Evolutionary conservation across 2,888 invertebrate species (phyloP).

Genomic region (Tricholauxania praeusta): DNA sequence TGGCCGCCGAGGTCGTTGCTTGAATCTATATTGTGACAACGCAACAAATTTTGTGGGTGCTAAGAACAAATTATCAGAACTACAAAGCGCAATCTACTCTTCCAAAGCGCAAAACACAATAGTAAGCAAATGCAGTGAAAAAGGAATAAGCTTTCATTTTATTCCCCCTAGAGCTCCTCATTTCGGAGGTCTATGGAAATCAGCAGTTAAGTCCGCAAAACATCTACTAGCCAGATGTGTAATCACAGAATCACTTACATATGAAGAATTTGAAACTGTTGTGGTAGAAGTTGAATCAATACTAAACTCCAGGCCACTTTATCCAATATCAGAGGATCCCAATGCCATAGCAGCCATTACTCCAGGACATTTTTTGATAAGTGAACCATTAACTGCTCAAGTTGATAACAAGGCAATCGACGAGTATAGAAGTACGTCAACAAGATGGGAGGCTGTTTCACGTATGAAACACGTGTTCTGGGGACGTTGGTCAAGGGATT

Average conservation of each 20-base stretch:
- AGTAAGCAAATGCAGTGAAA: background rate
- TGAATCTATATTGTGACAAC: too few species aligned
- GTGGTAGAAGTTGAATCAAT: background rate
- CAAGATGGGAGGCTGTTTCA: too few species aligned
- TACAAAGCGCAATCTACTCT: too few species aligned
- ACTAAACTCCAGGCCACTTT: background rate
- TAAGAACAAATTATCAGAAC: too few species aligned
- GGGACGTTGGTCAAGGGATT: too few species aligned
- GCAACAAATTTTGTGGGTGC: background rate
- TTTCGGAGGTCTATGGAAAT: background rate
- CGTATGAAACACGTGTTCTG: too few species aligned
- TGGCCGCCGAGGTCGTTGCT: slow-evolving; percentile 25
- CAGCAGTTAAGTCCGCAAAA: background rate
- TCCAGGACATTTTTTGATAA: too few species aligned
- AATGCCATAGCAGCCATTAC: background rate
- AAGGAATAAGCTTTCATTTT: background rate
- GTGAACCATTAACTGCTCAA: too few species aligned
- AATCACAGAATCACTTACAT: background rate
- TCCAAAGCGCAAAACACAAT: too few species aligned
- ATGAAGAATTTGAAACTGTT: background rate
- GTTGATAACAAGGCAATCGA: too few species aligned
- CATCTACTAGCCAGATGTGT: background rate
- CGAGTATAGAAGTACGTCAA: too few species aligned
- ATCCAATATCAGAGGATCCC: background rate
- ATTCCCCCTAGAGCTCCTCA: background rate